A percentile compares a stretch with the other conserved stretches of the same genome.
These are phyloP conservation scores for Tenthredo scrophulariae DNA, from an alignment of 2,888 invertebrate genomes.

Conservation along the genomic window DNA sequence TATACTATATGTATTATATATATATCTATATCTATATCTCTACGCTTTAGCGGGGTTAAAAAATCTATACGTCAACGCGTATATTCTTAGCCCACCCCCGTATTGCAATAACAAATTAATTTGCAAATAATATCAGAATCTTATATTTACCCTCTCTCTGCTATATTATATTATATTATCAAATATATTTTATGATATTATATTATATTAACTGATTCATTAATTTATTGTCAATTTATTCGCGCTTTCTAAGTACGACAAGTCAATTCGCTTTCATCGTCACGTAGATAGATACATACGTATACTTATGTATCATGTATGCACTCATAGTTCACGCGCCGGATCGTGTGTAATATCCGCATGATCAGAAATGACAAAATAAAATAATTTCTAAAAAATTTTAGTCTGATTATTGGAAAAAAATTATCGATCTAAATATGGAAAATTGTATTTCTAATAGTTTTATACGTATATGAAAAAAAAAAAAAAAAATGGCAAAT, in stretches of 20 bases:
- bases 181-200: neutral
- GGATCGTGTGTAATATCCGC: neutral
- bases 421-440: too few relatives aligned
- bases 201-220: neutral
- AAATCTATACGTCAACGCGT: conserved; percentile 14
- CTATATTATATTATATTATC: neutral
- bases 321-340: neutral
- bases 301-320: neutral
- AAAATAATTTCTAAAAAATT: neutral
- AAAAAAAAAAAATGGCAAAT: neutral
- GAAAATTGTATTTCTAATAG: too few relatives aligned
- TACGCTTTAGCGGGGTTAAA: neutral
- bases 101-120: neutral
- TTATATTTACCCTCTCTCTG: neutral
- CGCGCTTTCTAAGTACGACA: neutral
- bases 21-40: neutral
- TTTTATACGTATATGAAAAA: neutral
- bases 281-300: neutral
- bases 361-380: neutral
- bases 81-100: neutral
- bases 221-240: neutral
- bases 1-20: neutral
- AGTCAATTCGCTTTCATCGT: neutral
- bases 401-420: neutral
- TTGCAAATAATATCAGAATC: neutral